These are phyloP conservation scores for Melanargia galathea DNA, from an alignment of 2,888 invertebrate species.

Conservation along the genomic window DNA sequence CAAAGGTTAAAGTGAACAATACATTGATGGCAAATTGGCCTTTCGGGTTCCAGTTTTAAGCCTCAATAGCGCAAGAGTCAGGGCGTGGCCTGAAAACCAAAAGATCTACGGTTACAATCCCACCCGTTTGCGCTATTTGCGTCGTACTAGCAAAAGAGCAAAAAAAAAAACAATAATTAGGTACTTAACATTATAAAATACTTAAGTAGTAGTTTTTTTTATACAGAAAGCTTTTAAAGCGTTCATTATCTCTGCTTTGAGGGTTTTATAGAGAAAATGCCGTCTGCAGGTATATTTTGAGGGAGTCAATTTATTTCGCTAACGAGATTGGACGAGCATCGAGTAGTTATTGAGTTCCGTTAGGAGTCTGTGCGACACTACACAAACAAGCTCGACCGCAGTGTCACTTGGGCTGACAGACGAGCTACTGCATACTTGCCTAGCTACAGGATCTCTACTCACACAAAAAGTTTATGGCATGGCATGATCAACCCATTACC, in stretches of 20 bases:
- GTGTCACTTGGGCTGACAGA: constrained; percentile 52
- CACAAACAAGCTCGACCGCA: constrained; percentile 52
- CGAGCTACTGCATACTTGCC: constrained; percentile 23
- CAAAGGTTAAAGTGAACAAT: too few relatives aligned
- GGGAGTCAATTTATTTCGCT: constrained; percentile 71
- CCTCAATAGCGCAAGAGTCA: too few relatives aligned
- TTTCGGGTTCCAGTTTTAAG: too few relatives aligned
- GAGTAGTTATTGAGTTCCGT: constrained; percentile 70
- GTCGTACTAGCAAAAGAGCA: constrained; percentile 5
- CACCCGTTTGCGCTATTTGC: too few relatives aligned
- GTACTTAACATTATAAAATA: constrained; percentile 1
- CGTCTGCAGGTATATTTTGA: constrained; percentile 56
- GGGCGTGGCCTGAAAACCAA: too few relatives aligned
- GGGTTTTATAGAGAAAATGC: constrained; percentile 62
- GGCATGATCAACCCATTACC: too few relatives aligned
- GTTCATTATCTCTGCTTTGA: constrained; percentile 47
- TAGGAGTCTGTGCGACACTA: constrained; percentile 60
- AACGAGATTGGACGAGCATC: constrained; percentile 72
- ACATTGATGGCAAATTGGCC: too few relatives aligned
- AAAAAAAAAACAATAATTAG: neutral
- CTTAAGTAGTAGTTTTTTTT: constrained; percentile 49
- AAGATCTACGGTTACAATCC: too few relatives aligned
- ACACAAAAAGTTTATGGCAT: too few relatives aligned
- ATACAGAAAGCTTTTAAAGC: neutral
- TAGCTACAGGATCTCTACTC: too few relatives aligned